Evolutionary conservation across 2,797 vertebrate genomes (phyloP), one percentile per base, ranked within the genome.

Genomic region (Protonibea diacanthus): DNA sequence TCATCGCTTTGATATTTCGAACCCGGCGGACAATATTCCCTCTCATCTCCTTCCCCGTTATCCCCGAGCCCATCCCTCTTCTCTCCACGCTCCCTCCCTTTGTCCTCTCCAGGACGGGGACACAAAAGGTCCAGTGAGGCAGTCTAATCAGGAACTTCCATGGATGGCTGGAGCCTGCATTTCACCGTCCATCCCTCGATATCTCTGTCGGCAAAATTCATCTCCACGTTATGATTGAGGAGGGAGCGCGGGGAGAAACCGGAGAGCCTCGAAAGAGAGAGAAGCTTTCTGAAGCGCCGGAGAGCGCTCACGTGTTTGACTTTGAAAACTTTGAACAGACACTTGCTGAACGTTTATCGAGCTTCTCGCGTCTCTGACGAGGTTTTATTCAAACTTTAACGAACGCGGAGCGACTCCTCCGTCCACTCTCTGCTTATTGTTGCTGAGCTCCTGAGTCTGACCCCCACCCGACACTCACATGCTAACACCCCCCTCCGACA

Each of bases 81-180:
- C 71, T 94, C 92, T 89, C 81, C 71, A 72, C 88, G 70, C 85
- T 91, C 33, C 9, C 33, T 38, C 33, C 91, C 89, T 92, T 94
- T 94, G 92, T 95, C 91, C 91, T 92, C 93, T 90, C 88, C 93
- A 93, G 91, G 92, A 89, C 84, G 92, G 91, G 29, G 89, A 93
- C 89, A 96, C 95, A 95, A 96, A 95, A 93, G 92, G 91, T 92
- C 93, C 94, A 95, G 92, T 94, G 94, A 95, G 95, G 95, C 95
- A 93, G 93, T 94, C 84, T 95, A 95, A 96, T 96, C 93, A 93
- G 95, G 92, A 93, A 92, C 94, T 93, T 92, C 93, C 93, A 95
- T 94, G 94, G 94, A 93, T 94, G 94, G 93, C 92, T 95, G 93
- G 91, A 94, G 91, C 90, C 89, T 74, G 86, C 91, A 90, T 94